Evolutionary conservation across 2,113 vertebrate genomes (phyloP).

Genomic region (Corythoichthys intestinalis): DNA sequence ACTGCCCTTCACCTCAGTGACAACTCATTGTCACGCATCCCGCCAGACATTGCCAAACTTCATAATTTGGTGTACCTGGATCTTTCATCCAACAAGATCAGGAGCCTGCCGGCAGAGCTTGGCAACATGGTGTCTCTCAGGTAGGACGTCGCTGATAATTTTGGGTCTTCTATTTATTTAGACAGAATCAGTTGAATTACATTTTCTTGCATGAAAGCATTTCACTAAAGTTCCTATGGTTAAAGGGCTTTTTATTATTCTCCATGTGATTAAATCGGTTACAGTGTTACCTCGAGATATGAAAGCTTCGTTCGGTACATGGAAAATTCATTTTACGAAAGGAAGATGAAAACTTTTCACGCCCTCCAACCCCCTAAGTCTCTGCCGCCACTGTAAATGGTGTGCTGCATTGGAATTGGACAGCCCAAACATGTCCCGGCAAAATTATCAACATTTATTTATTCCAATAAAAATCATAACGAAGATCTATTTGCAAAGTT

Average conservation of each 20-base stretch:
- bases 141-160: constrained; percentile 51
- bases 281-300: no score
- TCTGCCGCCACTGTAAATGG: no score
- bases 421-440: no score
- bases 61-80: constrained; percentile 98
- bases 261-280: background rate
- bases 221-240: background rate
- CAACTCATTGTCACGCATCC: constrained; percentile 95
- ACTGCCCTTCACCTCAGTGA: constrained; percentile 97
- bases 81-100: constrained; percentile 97
- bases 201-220: background rate
- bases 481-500: no score
- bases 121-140: constrained; percentile 99
- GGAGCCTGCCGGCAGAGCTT: constrained; percentile 97
- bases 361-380: no score
- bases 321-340: no score
- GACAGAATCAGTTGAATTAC: background rate
- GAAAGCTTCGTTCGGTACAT: no score
- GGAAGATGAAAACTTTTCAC: no score
- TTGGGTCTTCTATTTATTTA: background rate
- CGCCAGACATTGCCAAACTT: constrained; percentile 99
- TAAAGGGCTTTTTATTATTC: background rate
- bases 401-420: no score
- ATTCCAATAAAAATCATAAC: no score
- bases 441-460: no score